Evolutionary conservation across 2,113 vertebrate species (phyloP).

Genomic region (Peucedramus taeniatus): DNA sequence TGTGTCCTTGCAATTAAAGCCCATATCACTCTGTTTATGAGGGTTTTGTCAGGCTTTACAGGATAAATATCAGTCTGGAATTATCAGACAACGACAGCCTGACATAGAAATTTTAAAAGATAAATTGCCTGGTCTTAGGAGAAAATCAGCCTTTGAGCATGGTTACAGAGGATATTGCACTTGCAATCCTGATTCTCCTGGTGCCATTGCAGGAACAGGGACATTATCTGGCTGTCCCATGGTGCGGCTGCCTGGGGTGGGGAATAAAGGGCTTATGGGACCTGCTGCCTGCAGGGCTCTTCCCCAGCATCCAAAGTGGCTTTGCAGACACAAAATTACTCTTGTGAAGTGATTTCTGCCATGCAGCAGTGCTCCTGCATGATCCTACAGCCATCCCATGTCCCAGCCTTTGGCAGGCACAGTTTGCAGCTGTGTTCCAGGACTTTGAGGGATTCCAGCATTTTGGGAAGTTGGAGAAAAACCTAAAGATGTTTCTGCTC

Average conservation of each 20-base stretch:
- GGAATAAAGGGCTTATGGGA: neutral
- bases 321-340: fast-evolving
- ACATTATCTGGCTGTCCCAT: fast-evolving
- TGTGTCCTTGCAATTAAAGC: neutral
- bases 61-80: neutral
- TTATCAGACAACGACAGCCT: neutral
- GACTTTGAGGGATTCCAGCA: neutral
- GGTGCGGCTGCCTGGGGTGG: fast-evolving
- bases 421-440: fast-evolving
- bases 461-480: neutral
- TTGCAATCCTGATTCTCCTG: neutral
- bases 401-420: neutral
- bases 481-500: neutral
- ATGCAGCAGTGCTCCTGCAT: fast-evolving
- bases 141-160: neutral
- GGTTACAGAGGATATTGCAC: neutral
- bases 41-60: neutral
- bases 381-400: fast-evolving
- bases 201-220: neutral
- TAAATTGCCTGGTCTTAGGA: neutral
- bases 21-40: neutral
- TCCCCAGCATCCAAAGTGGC: neutral
- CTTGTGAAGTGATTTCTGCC: neutral
- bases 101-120: neutral
- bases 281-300: neutral